A percentile compares a stretch with the other conserved stretches of the same genome.
These are phyloP conservation scores for Brienomyrus longianalis DNA, from an alignment of 2,113 vertebrate genomes.

Conservation along the genomic window DNA sequence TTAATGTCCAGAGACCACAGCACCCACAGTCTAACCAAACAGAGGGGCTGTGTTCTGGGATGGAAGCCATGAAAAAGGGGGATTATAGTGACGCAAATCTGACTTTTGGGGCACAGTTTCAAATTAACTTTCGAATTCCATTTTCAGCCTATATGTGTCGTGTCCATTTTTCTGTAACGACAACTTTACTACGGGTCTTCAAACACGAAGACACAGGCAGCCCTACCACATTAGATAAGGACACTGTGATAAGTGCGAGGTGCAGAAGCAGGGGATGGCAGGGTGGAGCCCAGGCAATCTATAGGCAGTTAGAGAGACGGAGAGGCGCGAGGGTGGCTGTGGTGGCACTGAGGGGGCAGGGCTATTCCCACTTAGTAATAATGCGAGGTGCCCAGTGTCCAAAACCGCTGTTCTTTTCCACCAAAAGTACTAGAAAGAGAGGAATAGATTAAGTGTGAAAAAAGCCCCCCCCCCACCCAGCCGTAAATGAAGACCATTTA, in stretches of 20 bases:
- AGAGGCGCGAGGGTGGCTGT: not conserved
- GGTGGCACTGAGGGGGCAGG: not conserved
- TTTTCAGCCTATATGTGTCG: not conserved
- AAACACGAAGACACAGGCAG: not conserved
- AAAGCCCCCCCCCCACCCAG: conserved; percentile 33
- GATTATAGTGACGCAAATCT: not conserved
- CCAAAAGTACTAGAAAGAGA: not conserved
- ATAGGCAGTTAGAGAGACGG: not conserved
- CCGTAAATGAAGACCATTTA: conserved; percentile 47
- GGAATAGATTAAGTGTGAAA: not conserved
- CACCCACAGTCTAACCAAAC: not conserved
- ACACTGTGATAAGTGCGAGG: too few relatives aligned
- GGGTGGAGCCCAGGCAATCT: too few relatives aligned
- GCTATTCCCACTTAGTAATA: not conserved
- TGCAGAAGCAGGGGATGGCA: too few relatives aligned
- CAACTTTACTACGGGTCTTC: not conserved
- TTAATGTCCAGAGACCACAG: not conserved
- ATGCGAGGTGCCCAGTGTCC: not conserved
- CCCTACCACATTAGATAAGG: not conserved
- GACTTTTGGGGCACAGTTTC: not conserved
- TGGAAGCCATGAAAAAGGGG: not conserved
- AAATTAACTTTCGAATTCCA: not conserved
- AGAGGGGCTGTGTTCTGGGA: not conserved
- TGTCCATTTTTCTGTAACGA: not conserved
- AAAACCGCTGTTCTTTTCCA: not conserved